Evolutionary conservation across 2,888 invertebrate genomes (phyloP).

Genomic region (Andrena minutula): DNA sequence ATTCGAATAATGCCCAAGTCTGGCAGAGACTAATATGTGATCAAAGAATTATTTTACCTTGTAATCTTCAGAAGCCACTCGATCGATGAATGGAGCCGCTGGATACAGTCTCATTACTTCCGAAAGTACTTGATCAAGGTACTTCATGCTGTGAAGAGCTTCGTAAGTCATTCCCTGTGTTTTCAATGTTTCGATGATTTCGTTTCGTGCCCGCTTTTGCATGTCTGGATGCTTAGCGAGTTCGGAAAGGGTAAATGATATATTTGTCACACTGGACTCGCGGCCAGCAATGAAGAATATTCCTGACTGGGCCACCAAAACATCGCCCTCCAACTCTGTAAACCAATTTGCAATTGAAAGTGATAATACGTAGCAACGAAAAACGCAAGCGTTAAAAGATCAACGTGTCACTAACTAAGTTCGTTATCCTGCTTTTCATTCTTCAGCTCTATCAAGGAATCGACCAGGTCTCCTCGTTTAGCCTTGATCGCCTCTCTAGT

Average conservation of each 20-base stretch:
- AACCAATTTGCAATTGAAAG: neutral
- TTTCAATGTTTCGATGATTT: slow-evolving; percentile 68
- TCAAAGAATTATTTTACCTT: slow-evolving; percentile 59
- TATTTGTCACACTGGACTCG: slow-evolving; percentile 75
- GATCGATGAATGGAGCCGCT: slow-evolving; percentile 76
- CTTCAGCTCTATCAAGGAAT: slow-evolving; percentile 75
- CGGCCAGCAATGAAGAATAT: slow-evolving; percentile 79
- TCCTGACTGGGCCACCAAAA: slow-evolving; percentile 75
- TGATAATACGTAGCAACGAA: too few species aligned
- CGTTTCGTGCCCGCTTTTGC: slow-evolving; percentile 71
- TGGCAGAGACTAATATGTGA: neutral
- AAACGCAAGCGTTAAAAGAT: neutral
- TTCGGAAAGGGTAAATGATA: slow-evolving; percentile 74
- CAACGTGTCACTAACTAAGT: slow-evolving; percentile 69
- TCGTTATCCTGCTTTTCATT: slow-evolving; percentile 59
- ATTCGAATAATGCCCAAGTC: too few species aligned
- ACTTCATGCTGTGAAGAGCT: slow-evolving; percentile 74
- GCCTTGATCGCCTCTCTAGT: slow-evolving; percentile 66
- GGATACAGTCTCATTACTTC: slow-evolving; percentile 79
- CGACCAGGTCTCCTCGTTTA: slow-evolving; percentile 79
- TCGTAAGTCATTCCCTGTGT: slow-evolving; percentile 74
- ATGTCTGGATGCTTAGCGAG: slow-evolving; percentile 75
- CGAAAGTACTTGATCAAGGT: slow-evolving; percentile 75
- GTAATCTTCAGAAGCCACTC: slow-evolving; percentile 73
- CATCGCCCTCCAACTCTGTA: slow-evolving; percentile 76